Conservation (phyloP, 2,113 vertebrate genomes). For the Gymnobelideus leadbeateri region DNA sequence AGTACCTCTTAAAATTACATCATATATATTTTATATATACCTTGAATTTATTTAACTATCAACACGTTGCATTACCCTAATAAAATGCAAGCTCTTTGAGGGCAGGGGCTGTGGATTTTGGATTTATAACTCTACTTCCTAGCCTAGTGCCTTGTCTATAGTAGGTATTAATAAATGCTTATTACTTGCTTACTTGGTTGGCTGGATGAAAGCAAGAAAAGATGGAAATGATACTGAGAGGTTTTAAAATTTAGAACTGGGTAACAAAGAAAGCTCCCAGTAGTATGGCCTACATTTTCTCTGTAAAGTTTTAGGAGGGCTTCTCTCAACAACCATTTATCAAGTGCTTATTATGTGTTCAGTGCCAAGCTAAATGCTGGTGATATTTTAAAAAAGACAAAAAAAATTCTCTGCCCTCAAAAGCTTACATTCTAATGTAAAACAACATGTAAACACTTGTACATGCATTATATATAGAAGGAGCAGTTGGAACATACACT, state of each 20-base stretch:
- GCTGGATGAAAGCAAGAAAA: background rate
- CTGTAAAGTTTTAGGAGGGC: background rate
- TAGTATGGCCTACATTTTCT: background rate
- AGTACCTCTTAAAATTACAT: background rate
- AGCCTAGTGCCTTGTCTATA: background rate
- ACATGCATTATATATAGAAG: background rate
- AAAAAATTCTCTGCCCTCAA: background rate
- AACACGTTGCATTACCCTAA: background rate
- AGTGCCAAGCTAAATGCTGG: background rate
- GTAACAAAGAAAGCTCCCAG: background rate
- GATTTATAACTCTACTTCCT: background rate
- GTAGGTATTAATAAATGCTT: background rate
- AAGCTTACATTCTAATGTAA: background rate
- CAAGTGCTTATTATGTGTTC: too few relatives aligned
- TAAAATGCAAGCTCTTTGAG: background rate
- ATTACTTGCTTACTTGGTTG: background rate
- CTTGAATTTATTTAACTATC: background rate
- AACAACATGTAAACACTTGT: background rate
- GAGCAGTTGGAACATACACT: too few relatives aligned
- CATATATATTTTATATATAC: background rate
- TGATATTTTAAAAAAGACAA: background rate
- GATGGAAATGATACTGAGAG: background rate
- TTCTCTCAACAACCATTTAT: background rate
- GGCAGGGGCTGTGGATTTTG: background rate
- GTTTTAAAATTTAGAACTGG: background rate